Evolutionary conservation across 2,888 invertebrate species (phyloP).

Genomic region (Luperina testacea): DNA sequence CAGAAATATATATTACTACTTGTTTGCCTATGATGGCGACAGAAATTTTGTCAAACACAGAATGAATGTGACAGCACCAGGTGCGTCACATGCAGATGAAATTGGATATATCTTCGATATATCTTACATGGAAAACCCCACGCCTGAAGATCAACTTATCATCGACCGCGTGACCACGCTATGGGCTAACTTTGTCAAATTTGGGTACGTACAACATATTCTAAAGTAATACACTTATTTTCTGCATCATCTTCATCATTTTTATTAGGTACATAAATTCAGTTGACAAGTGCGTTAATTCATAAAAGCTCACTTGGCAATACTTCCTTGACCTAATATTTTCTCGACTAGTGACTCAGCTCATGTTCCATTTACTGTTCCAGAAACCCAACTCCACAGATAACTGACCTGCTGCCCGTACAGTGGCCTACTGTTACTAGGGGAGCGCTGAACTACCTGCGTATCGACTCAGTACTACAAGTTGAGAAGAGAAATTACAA

Average conservation of each 20-base stretch:
- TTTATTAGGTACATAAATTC: not conserved
- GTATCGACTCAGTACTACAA: constrained; percentile 67
- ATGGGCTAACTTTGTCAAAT: constrained; percentile 78
- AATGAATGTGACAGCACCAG: constrained; percentile 67
- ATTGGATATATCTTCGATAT: constrained; percentile 75
- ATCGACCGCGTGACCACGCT: constrained; percentile 74
- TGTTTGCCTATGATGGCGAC: constrained; percentile 76
- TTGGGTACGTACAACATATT: constrained; percentile 58
- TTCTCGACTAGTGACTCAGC: not conserved
- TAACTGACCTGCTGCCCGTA: constrained; percentile 69
- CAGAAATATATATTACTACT: constrained; percentile 71
- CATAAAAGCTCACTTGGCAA: not conserved
- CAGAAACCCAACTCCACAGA: constrained; percentile 73
- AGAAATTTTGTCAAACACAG: constrained; percentile 73
- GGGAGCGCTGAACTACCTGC: constrained; percentile 60
- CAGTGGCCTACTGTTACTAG: constrained; percentile 66
- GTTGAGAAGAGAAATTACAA: constrained; percentile 67
- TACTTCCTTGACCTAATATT: too few species aligned
- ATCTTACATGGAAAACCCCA: constrained; percentile 63
- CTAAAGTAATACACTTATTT: not conserved
- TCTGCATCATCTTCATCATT: not conserved
- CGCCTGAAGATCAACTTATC: constrained; percentile 69
- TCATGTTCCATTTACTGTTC: constrained; percentile 36
- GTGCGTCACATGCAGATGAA: constrained; percentile 74
- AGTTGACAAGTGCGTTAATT: not conserved